Conservation (phyloP, 2,797 vertebrate genomes). For the Urocyon cinereoargenteus region DNA sequence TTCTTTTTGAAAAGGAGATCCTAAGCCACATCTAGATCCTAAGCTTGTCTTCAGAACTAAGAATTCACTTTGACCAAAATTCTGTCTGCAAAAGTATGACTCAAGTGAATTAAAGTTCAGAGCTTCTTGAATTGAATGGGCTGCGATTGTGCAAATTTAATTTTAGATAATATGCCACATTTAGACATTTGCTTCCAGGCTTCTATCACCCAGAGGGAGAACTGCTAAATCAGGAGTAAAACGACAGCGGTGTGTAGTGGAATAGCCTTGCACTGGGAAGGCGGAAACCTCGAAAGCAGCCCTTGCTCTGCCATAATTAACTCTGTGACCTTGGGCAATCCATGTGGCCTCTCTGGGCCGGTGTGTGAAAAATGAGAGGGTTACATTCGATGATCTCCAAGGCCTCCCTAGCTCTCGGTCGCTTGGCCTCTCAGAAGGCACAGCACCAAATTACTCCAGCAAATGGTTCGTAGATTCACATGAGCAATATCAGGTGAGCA, state of each 20-base stretch:
- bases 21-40: not conserved
- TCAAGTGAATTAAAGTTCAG: constrained; percentile 70
- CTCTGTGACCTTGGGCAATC: constrained; percentile 53
- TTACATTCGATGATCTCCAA: not conserved
- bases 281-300: not conserved
- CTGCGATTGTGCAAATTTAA: constrained; percentile 75
- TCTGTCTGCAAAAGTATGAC: constrained; percentile 50
- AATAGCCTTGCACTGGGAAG: not conserved
- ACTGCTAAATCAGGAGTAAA: constrained; percentile 41
- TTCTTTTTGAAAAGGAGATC: constrained; percentile 14
- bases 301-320: not conserved
- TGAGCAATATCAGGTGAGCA: not conserved
- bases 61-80: constrained; percentile 64
- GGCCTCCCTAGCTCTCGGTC: not conserved
- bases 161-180: constrained; percentile 69
- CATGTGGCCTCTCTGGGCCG: not conserved
- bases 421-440: not conserved
- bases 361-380: constrained; percentile 8
- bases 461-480: not conserved
- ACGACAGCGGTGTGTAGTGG: not conserved
- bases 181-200: constrained; percentile 70
- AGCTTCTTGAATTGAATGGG: constrained; percentile 54
- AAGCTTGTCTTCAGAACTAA: constrained; percentile 24
- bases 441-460: not conserved
- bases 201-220: constrained; percentile 61